phyloP scores from a whole-genome alignment of 2,888 invertebrate species.

The Nymphalis urticae region DNA sequence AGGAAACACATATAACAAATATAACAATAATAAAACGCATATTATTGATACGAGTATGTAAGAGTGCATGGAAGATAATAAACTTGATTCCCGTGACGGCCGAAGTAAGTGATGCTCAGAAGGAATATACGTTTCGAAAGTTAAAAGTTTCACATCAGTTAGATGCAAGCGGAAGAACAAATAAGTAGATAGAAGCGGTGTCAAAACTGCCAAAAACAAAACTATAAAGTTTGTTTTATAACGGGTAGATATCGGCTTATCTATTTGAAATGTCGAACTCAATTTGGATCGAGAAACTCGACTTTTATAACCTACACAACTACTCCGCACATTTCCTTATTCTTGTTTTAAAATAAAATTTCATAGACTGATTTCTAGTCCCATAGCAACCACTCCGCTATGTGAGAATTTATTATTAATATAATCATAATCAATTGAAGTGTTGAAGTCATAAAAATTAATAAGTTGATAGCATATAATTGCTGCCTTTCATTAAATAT shows the following conservation, averaged over 20 bases:
- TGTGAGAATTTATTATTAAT: constrained; percentile 29
- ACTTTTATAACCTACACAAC: constrained; percentile 55
- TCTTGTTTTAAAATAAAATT: constrained; percentile 4
- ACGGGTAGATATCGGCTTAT: constrained; percentile 76
- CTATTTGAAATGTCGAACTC: constrained; percentile 78
- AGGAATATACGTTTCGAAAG: constrained; percentile 69
- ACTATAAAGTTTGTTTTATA: constrained; percentile 81
- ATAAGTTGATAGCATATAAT: constrained; percentile 40
- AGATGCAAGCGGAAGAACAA: constrained; percentile 76
- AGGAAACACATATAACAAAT: constrained; percentile 42
- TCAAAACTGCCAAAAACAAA: constrained; percentile 83
- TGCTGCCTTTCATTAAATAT: constrained; percentile 41
- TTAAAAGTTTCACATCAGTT: constrained; percentile 75
- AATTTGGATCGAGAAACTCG: constrained; percentile 65
- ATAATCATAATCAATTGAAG: constrained; percentile 50
- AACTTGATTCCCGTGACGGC: constrained; percentile 58
- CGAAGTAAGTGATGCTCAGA: constrained; percentile 67
- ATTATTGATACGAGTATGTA: constrained; percentile 17
- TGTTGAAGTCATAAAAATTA: constrained; percentile 37
- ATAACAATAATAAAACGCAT: not conserved
- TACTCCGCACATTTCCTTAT: constrained; percentile 9
- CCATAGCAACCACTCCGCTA: constrained; percentile 22
- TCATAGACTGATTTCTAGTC: constrained; percentile 15
- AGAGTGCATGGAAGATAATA: constrained; percentile 50
- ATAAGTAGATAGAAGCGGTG: constrained; percentile 78